Evolutionary conservation across 2,113 vertebrate species (phyloP).

Genomic region (Trematocara stigmaticum): DNA sequence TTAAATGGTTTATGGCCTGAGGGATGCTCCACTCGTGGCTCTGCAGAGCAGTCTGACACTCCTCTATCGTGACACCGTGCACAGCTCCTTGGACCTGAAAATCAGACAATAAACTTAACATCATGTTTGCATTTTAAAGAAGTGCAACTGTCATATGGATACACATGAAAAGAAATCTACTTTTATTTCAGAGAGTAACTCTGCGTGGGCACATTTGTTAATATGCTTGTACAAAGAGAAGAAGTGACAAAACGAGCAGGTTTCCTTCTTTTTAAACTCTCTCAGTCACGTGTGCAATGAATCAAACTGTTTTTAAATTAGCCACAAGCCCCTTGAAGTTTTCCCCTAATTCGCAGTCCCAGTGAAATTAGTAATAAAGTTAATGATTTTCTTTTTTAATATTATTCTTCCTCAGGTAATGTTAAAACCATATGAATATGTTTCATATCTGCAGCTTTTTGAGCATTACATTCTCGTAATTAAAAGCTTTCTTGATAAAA

Average conservation of each 20-base stretch:
- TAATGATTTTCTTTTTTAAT: background rate
- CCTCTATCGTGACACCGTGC: conserved; percentile 92
- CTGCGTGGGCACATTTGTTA: background rate
- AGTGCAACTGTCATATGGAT: background rate
- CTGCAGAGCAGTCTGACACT: conserved; percentile 87
- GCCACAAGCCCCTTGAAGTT: background rate
- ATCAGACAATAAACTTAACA: background rate
- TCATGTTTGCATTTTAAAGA: background rate
- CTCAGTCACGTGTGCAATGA: background rate
- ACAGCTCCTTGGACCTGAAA: conserved; percentile 87
- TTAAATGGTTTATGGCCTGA: conserved; percentile 85
- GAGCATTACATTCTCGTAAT: background rate
- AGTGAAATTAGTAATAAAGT: background rate
- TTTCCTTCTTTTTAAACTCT: background rate
- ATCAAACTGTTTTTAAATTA: background rate
- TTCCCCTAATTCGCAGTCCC: background rate
- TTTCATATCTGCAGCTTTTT: background rate
- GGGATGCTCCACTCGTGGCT: conserved; percentile 81
- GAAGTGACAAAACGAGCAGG: background rate
- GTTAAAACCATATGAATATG: background rate
- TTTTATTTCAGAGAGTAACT: background rate
- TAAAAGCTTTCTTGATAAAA: background rate
- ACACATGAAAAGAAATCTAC: background rate
- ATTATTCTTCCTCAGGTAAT: background rate
- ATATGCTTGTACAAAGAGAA: background rate